Conservation (phyloP, 2,113 vertebrate genomes). For the Malurus elegans region DNA sequence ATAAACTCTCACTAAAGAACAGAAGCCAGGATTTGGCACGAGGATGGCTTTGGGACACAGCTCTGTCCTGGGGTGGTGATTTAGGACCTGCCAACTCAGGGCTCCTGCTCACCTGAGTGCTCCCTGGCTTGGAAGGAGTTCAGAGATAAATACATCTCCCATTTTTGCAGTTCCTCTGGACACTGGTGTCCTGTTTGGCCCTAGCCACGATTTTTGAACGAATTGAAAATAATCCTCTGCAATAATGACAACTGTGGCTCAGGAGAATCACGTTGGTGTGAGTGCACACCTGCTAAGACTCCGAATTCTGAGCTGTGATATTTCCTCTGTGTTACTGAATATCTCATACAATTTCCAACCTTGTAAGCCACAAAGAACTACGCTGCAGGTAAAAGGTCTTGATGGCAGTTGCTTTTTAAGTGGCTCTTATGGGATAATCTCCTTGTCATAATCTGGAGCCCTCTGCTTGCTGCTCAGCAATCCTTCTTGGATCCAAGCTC, state of each 20-base stretch:
- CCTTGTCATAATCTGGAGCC: neutral
- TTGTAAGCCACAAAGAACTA: neutral
- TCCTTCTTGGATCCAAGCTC: neutral
- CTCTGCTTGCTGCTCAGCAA: neutral
- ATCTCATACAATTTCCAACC: neutral
- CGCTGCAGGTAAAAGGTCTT: neutral
- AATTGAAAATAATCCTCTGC: neutral
- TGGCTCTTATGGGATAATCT: neutral
- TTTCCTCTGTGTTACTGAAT: neutral
- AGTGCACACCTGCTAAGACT: neutral
- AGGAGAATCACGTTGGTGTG: neutral
- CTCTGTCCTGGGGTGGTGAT: neutral
- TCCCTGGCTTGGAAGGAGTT: neutral
- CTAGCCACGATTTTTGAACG: neutral
- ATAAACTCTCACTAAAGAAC: neutral
- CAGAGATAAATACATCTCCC: neutral
- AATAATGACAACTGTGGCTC: neutral
- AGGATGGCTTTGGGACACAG: neutral
- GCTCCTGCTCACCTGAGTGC: neutral
- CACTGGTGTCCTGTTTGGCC: neutral
- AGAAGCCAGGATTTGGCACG: neutral
- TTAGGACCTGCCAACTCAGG: accelerated
- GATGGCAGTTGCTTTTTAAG: neutral
- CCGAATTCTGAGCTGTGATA: neutral
- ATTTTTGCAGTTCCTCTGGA: neutral